Percentiles rank a stretch among this genome's conserved stretches.
These are phyloP conservation scores for Drosophila subpulchrella DNA, from an alignment of 1,140 invertebrate species.

Conservation along the genomic window DNA sequence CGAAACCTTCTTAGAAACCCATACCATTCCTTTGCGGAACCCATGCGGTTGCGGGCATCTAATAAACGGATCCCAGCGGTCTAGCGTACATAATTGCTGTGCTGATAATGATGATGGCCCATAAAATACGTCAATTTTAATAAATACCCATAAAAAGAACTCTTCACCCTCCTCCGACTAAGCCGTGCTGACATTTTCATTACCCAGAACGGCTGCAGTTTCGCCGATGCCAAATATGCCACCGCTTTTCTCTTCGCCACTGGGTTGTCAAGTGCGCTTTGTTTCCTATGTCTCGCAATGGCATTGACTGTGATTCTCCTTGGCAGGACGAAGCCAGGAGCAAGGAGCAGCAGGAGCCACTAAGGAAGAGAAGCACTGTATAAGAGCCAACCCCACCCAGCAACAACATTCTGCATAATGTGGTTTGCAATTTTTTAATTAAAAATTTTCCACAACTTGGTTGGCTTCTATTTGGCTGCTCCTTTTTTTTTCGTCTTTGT, in stretches of 20 bases:
- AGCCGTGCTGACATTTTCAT: constrained; percentile 74
- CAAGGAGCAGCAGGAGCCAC: constrained; percentile 10
- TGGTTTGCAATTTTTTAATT: constrained; percentile 76
- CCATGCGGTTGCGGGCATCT: constrained; percentile 12
- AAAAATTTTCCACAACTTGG: constrained; percentile 69
- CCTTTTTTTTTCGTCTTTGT: constrained; percentile 32
- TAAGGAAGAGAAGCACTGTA: constrained; percentile 7
- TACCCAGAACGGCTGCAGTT: constrained; percentile 46
- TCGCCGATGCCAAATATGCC: constrained; percentile 5
- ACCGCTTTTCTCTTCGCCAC: constrained; percentile 6
- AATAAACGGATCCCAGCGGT: constrained; percentile 35
- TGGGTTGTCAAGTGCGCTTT: constrained; percentile 52
- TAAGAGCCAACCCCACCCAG: constrained; percentile 14
- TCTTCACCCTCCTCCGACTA: constrained; percentile 30
- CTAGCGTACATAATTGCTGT: constrained; percentile 58
- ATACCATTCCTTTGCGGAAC: not conserved
- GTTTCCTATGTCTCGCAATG: constrained; percentile 41
- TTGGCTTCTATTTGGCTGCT: constrained; percentile 63
- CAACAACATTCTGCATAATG: constrained; percentile 57
- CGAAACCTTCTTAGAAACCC: not conserved
- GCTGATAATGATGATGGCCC: constrained; percentile 57
- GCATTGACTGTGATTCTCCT: constrained; percentile 58
- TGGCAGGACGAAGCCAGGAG: constrained; percentile 24
- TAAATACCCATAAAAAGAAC: constrained; percentile 63
- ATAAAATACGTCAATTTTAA: constrained; percentile 75